Base-by-base conservation (phyloP, 2,113 vertebrate genomes). In the Typhlomys cinereus region DNA sequence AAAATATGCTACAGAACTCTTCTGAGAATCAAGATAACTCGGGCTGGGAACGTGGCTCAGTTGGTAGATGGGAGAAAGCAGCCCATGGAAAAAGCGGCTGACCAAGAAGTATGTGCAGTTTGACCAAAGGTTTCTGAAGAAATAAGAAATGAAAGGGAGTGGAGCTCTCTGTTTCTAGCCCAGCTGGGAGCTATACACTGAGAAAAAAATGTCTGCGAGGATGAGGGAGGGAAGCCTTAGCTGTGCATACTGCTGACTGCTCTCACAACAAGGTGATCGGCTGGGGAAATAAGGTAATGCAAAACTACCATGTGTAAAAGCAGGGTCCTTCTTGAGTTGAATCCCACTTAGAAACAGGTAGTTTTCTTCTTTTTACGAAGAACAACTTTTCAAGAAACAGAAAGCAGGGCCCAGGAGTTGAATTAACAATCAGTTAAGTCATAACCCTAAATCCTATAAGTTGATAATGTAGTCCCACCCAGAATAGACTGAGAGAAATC, bases 291-390 rank as follows among this genome's bases (percentile, higher is more conserved):
- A 34, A 8, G 39, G 44, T 34, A 81, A 84, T 48, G 71, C 36
- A 46, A 39, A 73, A 50, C n/a, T 39, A 69, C 31, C 76, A 76
- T 36, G 70, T 4, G 1, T 2, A 83, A 62, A 71, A 74, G n/a
- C 57, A 82, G 46, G 21, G 11, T 57, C 69, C 36, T 80, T 50
- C 44, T 66, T 52, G 64, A 89, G 50, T 31, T 46, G n/a, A 85
- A 81, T 61, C 48, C 86, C 62, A 93, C 75, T 57, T 3, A 85
- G 31, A 71, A 61, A 85, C 41, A 78, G 48, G 10, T 4, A 41
- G 44, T 41, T 79, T 62, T 67, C 78, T 91, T 81, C 80, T 50
- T n/a, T 85, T 64, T 44, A 14, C 64, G 87, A 82, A 95, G 83
- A 88, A 78, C 5, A 78, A 44, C 39, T 79, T 82, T 85, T 57